Conservation (phyloP, 2,797 vertebrate genomes). For the Taenioides sp. region DNA sequence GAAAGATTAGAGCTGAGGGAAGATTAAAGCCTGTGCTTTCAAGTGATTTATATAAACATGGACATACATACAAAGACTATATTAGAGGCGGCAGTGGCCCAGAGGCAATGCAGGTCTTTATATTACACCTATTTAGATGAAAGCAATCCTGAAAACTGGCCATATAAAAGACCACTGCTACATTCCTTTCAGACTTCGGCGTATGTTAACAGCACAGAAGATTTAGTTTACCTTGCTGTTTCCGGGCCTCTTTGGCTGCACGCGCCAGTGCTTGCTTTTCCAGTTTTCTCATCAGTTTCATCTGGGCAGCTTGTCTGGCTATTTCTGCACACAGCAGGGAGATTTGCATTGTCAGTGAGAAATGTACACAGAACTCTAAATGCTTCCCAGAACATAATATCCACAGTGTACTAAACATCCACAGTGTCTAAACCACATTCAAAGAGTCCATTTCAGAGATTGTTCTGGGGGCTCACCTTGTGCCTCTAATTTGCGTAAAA, state of each 20-base stretch:
- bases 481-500: slow-evolving; percentile 94
- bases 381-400: slow-evolving; percentile 7
- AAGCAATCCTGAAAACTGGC: slow-evolving; percentile 35
- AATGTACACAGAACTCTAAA: slow-evolving; percentile 20
- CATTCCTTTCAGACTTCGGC: slow-evolving; percentile 19
- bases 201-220: slow-evolving; percentile 12
- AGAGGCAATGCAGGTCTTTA: slow-evolving; percentile 31
- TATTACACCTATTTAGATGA: slow-evolving; percentile 34
- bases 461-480: slow-evolving; percentile 83
- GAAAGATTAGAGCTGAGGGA: slow-evolving; percentile 44
- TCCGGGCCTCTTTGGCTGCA: slow-evolving; percentile 96
- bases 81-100: slow-evolving; percentile 21
- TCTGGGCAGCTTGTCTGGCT: slow-evolving; percentile 95
- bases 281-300: slow-evolving; percentile 97
- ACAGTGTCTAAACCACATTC: neutral
- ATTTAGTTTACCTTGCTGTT: slow-evolving; percentile 87
- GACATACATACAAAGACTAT: slow-evolving; percentile 36
- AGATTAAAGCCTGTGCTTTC: slow-evolving; percentile 46
- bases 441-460: slow-evolving; percentile 35
- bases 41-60: slow-evolving; percentile 45
- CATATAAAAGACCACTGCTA: slow-evolving; percentile 21
- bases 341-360: slow-evolving; percentile 21
- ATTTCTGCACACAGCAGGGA: slow-evolving; percentile 83
- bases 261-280: slow-evolving; percentile 96
- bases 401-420: slow-evolving; percentile 1